Conservation (phyloP, 2,797 vertebrate species). For the Delichon dasypus region DNA sequence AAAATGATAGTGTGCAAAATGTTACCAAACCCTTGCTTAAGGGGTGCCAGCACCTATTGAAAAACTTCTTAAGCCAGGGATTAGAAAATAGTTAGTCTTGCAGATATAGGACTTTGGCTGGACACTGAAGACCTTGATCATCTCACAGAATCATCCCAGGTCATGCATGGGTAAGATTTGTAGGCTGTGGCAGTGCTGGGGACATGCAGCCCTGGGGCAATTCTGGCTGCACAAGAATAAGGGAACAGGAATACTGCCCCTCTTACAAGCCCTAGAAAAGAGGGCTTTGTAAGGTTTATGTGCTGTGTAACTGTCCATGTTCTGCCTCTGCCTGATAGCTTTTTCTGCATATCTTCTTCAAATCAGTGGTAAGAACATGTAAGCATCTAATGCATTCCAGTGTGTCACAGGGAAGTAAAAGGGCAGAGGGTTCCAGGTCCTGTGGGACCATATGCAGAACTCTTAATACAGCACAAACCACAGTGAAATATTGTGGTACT, state of each 20-base stretch:
- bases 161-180: accelerated
- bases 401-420: background rate
- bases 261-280: background rate
- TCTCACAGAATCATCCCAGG: background rate
- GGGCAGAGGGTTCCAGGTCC: background rate
- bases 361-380: background rate
- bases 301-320: background rate
- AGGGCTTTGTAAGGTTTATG: background rate
- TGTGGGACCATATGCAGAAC: background rate
- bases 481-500: background rate
- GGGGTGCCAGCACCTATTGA: background rate
- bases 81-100: background rate
- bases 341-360: background rate
- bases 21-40: background rate
- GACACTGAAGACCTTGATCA: background rate
- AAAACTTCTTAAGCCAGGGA: background rate
- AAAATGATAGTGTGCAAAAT: background rate
- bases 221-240: background rate
- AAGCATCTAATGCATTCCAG: background rate
- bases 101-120: background rate
- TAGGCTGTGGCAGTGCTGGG: background rate
- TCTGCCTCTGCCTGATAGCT: background rate
- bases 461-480: background rate
- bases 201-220: background rate
- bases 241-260: background rate